Evolutionary conservation across 2,113 vertebrate species (phyloP), one percentile per base, ranked within the genome.

Genomic region (Scatophagus argus): DNA sequence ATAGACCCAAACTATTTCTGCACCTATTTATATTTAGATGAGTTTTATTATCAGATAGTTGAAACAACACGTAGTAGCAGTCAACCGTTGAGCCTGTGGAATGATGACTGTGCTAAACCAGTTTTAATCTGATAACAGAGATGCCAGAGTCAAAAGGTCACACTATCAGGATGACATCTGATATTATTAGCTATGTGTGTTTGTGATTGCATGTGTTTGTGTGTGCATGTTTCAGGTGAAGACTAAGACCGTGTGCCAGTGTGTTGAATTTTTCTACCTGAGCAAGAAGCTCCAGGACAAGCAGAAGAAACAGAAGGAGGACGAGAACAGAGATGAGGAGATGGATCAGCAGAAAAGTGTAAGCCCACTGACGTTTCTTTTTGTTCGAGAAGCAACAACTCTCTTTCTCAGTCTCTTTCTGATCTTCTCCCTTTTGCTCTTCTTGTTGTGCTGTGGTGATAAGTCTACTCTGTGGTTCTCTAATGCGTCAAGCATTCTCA

Each of bases 241-340:
- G 72, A 92, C 92, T 1, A 96, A 96, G 83, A 88, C 74, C 1
- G 81, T 91, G 39, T 38, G 76, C 36, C 93, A 95, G 70, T 96
- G 95, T 52, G 91, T 96, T 25, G 95, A 96, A 89, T 95, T 93
- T 85, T 96, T 95, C 83, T 96, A 95, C 81, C 87, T 93, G 54
- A 89, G 77, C 61, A 95, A 94, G 77, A 94, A 86, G 79, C 90
- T 92, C 11, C 78, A 62, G 36, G 93, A 93, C 41, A 95, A 94
- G 70, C 93, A 92, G 83, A 91, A 84, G 69, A 93, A 92, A 43
- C 81, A 87, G 49, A 89, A 90, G 43, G 85, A 88, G 81, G 91
- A 92, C 13, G 84, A 85, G 44, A 66, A 31, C 32, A 81, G 82
- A 55, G 76, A 82, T 6, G 52, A 23, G 74, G 75, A 70, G 31